Base-by-base conservation (phyloP, 2,113 vertebrate genomes). In the Hepsetus odoe region DNA sequence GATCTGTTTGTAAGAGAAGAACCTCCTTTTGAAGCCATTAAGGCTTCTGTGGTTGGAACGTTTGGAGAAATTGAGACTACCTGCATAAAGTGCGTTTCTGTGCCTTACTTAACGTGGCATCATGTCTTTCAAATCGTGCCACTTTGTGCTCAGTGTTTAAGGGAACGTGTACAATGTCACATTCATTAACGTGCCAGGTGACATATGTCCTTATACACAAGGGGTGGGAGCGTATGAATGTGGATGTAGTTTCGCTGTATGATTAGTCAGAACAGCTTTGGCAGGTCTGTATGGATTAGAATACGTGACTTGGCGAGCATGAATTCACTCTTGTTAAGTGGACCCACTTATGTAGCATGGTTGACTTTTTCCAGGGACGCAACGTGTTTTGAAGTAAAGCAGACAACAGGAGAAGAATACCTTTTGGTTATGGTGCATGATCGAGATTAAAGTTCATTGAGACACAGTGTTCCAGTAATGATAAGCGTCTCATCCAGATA, bases 131-230 rank as follows among this genome's bases (percentile, higher is more conserved):
- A 42, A 32, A 58, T 58, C 32, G 32, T 61, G 58, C 67, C 72
- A 76, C 77, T 79, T 82, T 38, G 44, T 24, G 58, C 80, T 69
- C 67, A 35, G 55, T 73, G 80, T 77, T 78, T 55, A n/a, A 22
- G 49, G 77, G 69, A n/a, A 46, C 51, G 32, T 46, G 67, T 59
- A 61, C 77, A 72, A 74, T 80, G 70, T 74, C 61, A 66, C 66
- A 67, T 67, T 79, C 61, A 24, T 14, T 76, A 72, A 70, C 20
- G 24, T 67, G 66, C 72, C 74, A 46, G 72, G 51, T 28, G 42
- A 77, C 77, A 69, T 44, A 69, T 73, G 70, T 80, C 64, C 76
- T 75, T 66, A 72, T 76, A 67, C 61, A 42, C 9, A 33, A 44
- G 70, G 61, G 70, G 24, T 11, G 44, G 46, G 49, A 22, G 30